Base-by-base conservation (phyloP, 2,888 invertebrate species). In the Drosophila algonquin region DNA sequence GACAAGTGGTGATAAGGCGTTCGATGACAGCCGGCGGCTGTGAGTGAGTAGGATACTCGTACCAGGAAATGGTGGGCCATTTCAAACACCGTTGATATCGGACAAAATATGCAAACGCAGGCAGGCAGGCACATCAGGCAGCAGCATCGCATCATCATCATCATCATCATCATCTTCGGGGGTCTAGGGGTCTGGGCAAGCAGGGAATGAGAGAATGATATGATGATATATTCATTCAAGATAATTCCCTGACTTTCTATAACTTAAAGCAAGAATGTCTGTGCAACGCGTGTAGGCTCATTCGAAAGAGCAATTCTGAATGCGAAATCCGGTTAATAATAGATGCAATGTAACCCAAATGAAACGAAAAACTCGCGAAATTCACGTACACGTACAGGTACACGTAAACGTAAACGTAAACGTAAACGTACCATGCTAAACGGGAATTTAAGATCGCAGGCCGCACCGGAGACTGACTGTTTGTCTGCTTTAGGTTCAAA, bases 1-100 rank as follows among this genome's bases (percentile, higher is more conserved):
- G 65, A 64, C 65, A 65, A 65, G 40, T 40, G 40, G n/a, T 40
- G 40, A 40, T 40, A 40, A 40, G 40, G 40, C 14, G 40, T 1
- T 6, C 40, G n/a, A 40, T 40, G 40, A 40, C 40, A 40, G 65
- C 55, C 18, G 12, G 16, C 8, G 55, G 12, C 6, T 3, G n/a
- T 3, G n/a, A 35, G 16, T 52, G 62, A 64, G 54, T 47, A 63
- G 57, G 57, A 46, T 79, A 30, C 30, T 30, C 30, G 30, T 30
- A 70, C 63, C 74, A 76, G 81, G 79, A 81, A 81, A 61, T 67
- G 46, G 18, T 24, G 16, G 55, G 12, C 75, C 53, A 76, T 54
- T 44, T 24, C 63, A 68, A 30, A 35, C 46, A 27, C 44, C 48
- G 47, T 40, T 18, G 52, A 67, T 72, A 72, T 69, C 54, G 32